phyloP scores from a whole-genome alignment of 2,888 invertebrate species.

The Leptothorax acervorum region DNA sequence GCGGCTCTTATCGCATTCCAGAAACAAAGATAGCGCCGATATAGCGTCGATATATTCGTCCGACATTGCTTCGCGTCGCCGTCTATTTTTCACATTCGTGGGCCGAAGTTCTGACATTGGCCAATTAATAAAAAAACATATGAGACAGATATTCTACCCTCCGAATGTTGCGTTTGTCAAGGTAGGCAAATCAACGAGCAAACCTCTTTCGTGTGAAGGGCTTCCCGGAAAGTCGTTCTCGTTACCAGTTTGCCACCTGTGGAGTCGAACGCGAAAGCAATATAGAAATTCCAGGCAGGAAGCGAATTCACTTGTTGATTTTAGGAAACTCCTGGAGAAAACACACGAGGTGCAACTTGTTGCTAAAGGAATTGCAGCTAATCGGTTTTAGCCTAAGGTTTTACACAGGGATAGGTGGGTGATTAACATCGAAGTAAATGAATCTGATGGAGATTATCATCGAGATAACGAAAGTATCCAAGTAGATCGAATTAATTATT shows the following conservation, averaged over 20 bases:
- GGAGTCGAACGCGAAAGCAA: slow-evolving; percentile 77
- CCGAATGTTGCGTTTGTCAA: slow-evolving; percentile 5
- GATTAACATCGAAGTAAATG: not conserved
- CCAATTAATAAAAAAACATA: not conserved
- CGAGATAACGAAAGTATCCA: not conserved
- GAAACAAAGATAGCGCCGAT: slow-evolving; percentile 57
- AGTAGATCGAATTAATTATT: not conserved
- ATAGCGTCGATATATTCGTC: slow-evolving; percentile 24
- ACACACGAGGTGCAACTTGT: slow-evolving; percentile 79
- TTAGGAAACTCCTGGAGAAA: slow-evolving; percentile 77
- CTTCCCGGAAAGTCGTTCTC: slow-evolving; percentile 43
- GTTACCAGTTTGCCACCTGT: slow-evolving; percentile 79
- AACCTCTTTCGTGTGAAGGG: not conserved
- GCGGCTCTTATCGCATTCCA: slow-evolving; percentile 72
- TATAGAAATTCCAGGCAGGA: slow-evolving; percentile 80
- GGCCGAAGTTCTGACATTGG: slow-evolving; percentile 1
- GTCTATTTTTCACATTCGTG: slow-evolving; percentile 33
- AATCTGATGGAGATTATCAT: slow-evolving; percentile 1
- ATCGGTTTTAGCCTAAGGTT: slow-evolving; percentile 22
- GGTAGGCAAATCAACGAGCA: slow-evolving; percentile 12
- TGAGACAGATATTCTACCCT: not conserved
- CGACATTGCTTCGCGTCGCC: slow-evolving; percentile 31
- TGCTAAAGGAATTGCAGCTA: slow-evolving; percentile 73
- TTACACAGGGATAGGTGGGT: not conserved
- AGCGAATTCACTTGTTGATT: slow-evolving; percentile 82